These are phyloP conservation scores for Drosophila pectinifera DNA, from an alignment of 1,140 invertebrate species.

Conservation along the genomic window DNA sequence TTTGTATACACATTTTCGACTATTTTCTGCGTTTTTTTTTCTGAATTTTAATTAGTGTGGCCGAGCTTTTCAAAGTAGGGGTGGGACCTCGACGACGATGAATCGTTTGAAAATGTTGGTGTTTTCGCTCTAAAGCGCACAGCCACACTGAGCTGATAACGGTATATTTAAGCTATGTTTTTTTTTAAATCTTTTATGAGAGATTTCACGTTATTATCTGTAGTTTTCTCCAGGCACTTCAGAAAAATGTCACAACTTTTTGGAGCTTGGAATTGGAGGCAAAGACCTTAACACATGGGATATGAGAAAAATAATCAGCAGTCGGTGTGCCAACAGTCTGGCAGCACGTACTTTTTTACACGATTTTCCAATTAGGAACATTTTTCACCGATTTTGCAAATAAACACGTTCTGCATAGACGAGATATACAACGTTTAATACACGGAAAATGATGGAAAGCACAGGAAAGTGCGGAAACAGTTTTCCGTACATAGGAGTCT, in stretches of 20 bases:
- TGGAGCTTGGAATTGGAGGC: too few species aligned
- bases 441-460: background rate
- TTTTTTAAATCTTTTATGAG: background rate
- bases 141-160: background rate
- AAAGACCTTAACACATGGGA: background rate
- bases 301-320: background rate
- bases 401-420: background rate
- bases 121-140: background rate
- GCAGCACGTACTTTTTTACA: background rate
- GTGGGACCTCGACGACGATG: background rate
- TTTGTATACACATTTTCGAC: constrained; percentile 74
- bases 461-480: background rate
- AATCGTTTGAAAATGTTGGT: constrained; percentile 2
- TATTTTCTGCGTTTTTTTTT: constrained; percentile 36
- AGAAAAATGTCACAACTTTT: background rate
- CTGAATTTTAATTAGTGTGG: constrained; percentile 9
- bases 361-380: background rate
- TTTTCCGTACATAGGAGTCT: background rate
- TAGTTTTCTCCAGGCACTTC: too few species aligned
- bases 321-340: constrained; percentile 1
- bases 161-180: background rate
- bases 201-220: too few species aligned
- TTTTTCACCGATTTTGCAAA: background rate
- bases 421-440: background rate
- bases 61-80: background rate